phyloP scores from a whole-genome alignment of 2,113 vertebrate genomes.

The Rhinoptilus africanus region DNA sequence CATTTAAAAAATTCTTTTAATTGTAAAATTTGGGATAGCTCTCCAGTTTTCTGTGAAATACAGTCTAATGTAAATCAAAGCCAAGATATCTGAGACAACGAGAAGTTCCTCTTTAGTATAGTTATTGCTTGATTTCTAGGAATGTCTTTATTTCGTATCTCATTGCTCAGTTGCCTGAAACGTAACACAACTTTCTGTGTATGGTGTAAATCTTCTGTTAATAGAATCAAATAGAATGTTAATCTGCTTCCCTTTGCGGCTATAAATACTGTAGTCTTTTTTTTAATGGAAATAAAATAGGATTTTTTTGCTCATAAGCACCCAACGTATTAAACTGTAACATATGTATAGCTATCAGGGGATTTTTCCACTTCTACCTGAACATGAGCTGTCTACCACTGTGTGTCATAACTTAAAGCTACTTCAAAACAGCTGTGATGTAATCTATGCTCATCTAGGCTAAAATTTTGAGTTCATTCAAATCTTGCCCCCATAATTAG shows the following conservation, averaged over 20 bases:
- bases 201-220: constrained; percentile 7
- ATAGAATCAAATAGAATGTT: constrained; percentile 24
- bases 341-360: background rate
- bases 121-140: constrained; percentile 53
- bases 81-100: background rate
- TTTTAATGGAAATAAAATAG: background rate
- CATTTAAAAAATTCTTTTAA: constrained; percentile 25
- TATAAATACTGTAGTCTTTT: background rate
- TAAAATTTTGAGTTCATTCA: background rate
- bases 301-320: background rate
- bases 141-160: background rate
- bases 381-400: background rate
- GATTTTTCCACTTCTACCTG: background rate
- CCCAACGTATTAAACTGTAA: background rate
- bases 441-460: background rate
- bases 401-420: background rate
- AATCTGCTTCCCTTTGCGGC: constrained; percentile 19
- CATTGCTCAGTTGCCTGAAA: constrained; percentile 31
- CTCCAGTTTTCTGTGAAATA: constrained; percentile 29
- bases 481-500: background rate
- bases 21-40: constrained; percentile 15
- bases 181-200: constrained; percentile 39
- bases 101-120: constrained; percentile 7
- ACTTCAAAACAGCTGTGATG: background rate
- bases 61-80: constrained; percentile 28